Conservation (phyloP, 1,140 invertebrate species). For the Anastatus disparis region DNA sequence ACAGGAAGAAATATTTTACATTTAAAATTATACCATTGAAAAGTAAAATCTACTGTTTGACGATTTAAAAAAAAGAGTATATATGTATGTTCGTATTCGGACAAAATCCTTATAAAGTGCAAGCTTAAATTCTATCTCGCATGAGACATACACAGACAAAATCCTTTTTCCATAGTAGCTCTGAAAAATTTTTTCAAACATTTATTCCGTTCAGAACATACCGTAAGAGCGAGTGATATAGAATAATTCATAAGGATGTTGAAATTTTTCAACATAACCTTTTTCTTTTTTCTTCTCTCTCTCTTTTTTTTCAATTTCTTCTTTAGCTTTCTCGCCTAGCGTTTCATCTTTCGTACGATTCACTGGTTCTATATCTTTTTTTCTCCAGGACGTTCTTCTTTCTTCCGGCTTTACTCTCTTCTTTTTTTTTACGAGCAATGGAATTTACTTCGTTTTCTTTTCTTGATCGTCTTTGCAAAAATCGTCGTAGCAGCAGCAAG, state of each 20-base stretch:
- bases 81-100: no score
- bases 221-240: no score
- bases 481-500: no score
- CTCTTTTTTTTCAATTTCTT: background rate
- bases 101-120: constrained; percentile 5
- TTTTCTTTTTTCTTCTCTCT: constrained; percentile 10
- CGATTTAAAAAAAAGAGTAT: no score
- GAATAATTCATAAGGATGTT: constrained; percentile 27
- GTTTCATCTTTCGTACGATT: constrained; percentile 25
- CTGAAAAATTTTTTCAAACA: constrained; percentile 22
- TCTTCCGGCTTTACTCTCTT: constrained; percentile 3
- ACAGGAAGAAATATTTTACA: no score
- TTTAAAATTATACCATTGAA: no score
- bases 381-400: background rate
- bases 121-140: background rate
- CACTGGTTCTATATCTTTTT: constrained; percentile 5
- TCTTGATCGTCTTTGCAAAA: constrained; percentile 8
- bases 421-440: constrained; percentile 26
- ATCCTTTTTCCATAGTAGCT: background rate
- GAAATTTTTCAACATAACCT: constrained; percentile 19
- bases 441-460: background rate
- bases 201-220: constrained; percentile 4
- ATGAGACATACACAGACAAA: background rate
- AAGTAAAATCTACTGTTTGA: no score
- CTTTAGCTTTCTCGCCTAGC: background rate